Evolutionary conservation across 2,797 vertebrate genomes (phyloP), one percentile per base, ranked within the genome.

Genomic region (Pipistrellus nathusii): DNA sequence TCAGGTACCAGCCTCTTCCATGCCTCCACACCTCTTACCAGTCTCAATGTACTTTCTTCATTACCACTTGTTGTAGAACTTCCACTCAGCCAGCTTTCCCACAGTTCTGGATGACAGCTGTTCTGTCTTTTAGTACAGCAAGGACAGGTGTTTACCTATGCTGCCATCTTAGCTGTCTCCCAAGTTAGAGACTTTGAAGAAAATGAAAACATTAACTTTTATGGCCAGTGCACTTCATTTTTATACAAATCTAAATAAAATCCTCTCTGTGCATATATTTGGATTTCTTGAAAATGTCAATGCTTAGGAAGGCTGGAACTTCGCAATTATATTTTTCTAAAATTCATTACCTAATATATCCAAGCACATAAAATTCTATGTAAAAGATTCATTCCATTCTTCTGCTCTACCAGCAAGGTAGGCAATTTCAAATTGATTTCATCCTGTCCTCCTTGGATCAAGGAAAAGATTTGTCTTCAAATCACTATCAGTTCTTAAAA

Each of bases 181-280:
- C 35, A 82, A 82, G 80, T 71, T 64, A 32, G 21, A 85, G 20
- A 76, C 25, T 85, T 75, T 14, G 20, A n/a, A 72, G 27, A 82
- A 57, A 57, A 72, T 6, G 11, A 90, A 92, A 81, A 57, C 57
- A 83, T n/a, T 66, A 27, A 83, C 20, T 94, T 86, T 41, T 32
- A 68, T 46, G 30, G 20, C 44, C 15, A 75, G 4, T 5, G 11
- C 14, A 64, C 18, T 5, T 94, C 64, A 77, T 38, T 77, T 77
- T 77, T 53, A 55, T 41, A 66, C 3, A 78, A 72, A 72, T 53
- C 10, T 21, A 64, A 27, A 9, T 46, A 88, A 88, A 72, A 78
- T 92, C 18, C 62, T 85, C 32, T 68, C 62, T 46, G 30, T 72
- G 53, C 1, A 57, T 84, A 64, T 59, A 84, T 93, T 93, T 75